Evolutionary conservation across 2,113 vertebrate genomes (phyloP), one percentile per base, ranked within the genome.

Genomic region (Polypterus bichir): DNA sequence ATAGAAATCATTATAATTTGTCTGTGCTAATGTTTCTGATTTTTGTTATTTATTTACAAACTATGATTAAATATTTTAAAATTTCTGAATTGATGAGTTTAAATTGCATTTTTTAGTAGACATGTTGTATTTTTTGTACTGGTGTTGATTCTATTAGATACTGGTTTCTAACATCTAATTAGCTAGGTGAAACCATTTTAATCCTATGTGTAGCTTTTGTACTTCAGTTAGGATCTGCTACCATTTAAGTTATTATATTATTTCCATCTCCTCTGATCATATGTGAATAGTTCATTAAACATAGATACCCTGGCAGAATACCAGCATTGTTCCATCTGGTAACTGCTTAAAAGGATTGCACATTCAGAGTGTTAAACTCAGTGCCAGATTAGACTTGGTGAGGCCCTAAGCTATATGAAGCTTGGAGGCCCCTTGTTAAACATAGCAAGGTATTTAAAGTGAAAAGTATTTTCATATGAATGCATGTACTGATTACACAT

Each of bases 21-120:
- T 3, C 48, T 44, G 47, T 44, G 48, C 47, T 44, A 48, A 47
- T 7, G 27, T 49, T 60, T 60, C 9, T 47, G 9, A 9, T 47
- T 11, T 54, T 65, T 60, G 46, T 53, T 11, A 60, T 49, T 7
- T 55, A 61, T 61, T 44, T 54, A 46, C 44, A 65, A 48, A 56
- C 54, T 55, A 46, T 44, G 55, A 7, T 45, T 65, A 11, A 65
- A 49, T 48, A 59, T 60, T 58, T 58, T 56, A 65, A 60, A 60
- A 61, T 60, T 58, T 60, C 51, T 55, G 27, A 7, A n/a, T 3
- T 60, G 49, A 8, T 9, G 59, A 59, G 59, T 46, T 48, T 44
- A 48, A 53, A 52, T 48, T 59, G 49, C 57, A 62, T 48, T 55
- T 62, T 52, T 48, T 66, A 8, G 7, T 62, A 57, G 44, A 47